phyloP scores from a whole-genome alignment of 2,888 invertebrate species.

The Agrochola circellaris region DNA sequence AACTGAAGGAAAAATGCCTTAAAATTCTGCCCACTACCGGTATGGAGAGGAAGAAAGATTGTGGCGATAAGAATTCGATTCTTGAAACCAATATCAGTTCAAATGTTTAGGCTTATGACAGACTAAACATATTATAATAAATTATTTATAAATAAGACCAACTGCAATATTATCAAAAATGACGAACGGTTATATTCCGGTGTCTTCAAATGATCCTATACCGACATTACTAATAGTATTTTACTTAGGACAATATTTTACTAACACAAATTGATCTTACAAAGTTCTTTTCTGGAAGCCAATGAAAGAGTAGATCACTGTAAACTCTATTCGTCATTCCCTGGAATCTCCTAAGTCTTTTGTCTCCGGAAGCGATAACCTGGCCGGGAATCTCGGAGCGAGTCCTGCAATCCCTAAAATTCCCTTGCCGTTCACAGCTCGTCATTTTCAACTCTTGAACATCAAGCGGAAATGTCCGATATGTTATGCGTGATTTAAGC shows the following conservation, averaged over 20 bases:
- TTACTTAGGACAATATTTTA: not conserved
- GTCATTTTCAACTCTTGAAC: slow-evolving; percentile 28
- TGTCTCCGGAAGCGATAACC: slow-evolving; percentile 38
- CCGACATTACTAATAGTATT: not conserved
- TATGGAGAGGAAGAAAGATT: not conserved
- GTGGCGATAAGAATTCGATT: too few relatives aligned
- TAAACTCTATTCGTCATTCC: slow-evolving; percentile 35
- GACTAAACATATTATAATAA: not conserved
- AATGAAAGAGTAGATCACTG: slow-evolving; percentile 19
- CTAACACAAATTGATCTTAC: not conserved
- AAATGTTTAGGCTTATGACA: not conserved
- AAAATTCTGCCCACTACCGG: not conserved
- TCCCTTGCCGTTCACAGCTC: slow-evolving; percentile 4
- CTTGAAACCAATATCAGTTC: not conserved
- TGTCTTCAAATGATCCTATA: not conserved
- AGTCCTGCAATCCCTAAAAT: slow-evolving; percentile 26
- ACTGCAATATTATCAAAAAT: not conserved
- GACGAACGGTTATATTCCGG: slow-evolving; percentile 1
- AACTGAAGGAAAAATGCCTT: not conserved
- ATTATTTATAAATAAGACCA: not conserved
- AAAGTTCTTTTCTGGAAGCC: not conserved
- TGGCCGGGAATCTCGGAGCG: slow-evolving; percentile 21
- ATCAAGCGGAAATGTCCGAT: slow-evolving; percentile 28
- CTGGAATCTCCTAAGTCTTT: slow-evolving; percentile 29
- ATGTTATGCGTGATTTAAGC: not conserved